Percentiles rank a stretch among this genome's conserved stretches.
Evolutionary conservation across 1,140 invertebrate genomes (phyloP).

Genomic region (Pogonognathellus flavescens): DNA sequence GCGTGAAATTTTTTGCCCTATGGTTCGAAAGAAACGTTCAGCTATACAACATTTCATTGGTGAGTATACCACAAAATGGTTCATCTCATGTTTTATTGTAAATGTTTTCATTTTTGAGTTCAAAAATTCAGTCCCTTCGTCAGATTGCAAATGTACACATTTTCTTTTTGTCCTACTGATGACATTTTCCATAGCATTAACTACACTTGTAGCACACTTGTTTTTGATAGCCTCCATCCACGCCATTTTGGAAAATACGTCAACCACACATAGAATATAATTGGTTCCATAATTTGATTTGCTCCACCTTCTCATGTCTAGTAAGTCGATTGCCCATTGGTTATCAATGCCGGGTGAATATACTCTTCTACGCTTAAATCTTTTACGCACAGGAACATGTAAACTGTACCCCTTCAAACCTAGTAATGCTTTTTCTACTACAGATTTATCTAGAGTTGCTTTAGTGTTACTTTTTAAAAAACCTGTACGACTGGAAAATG

Average conservation of each 20-base stretch:
- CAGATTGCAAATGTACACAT: slow-evolving; percentile 29
- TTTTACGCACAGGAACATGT: slow-evolving; percentile 9
- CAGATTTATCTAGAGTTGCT: neutral
- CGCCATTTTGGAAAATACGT: slow-evolving; percentile 31
- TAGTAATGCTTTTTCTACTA: neutral
- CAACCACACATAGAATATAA: slow-evolving; percentile 9
- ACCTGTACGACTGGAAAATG: neutral
- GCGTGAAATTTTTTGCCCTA: slow-evolving; percentile 13
- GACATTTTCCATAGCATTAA: slow-evolving; percentile 8
- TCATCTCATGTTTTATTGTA: neutral
- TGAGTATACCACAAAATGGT: slow-evolving; percentile 26
- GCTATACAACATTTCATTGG: too few species aligned
- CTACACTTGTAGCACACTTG: neutral
- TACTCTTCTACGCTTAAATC: slow-evolving; percentile 14
- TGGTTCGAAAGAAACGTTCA: slow-evolving; percentile 24
- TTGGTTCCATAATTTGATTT: slow-evolving; percentile 32
- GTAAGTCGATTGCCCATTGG: slow-evolving; percentile 48
- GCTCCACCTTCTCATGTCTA: slow-evolving; percentile 11
- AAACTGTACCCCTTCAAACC: neutral
- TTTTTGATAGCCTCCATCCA: slow-evolving; percentile 8
- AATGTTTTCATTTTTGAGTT: neutral
- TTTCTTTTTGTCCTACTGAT: neutral
- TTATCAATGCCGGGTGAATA: slow-evolving; percentile 27
- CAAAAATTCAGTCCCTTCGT: too few species aligned
- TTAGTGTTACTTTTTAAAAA: neutral